These are phyloP conservation scores for Drosophila biarmipes DNA, from an alignment of 1,140 invertebrate species.

Conservation along the genomic window DNA sequence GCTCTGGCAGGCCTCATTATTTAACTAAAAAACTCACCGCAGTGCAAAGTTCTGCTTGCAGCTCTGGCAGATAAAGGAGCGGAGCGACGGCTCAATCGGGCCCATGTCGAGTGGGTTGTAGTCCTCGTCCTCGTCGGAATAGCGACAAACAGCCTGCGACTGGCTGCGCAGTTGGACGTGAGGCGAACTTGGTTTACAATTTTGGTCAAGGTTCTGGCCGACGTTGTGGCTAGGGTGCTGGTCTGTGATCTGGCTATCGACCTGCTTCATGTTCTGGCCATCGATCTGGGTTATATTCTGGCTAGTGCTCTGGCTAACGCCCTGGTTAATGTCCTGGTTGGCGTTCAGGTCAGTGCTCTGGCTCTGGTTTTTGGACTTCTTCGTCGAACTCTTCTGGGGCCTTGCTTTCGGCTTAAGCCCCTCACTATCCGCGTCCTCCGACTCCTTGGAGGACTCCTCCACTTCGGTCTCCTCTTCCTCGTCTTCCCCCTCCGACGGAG, in stretches of 20 bases:
- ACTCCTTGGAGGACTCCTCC: not conserved
- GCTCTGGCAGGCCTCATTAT: too few species aligned
- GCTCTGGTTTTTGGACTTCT: not conserved
- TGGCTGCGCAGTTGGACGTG: not conserved
- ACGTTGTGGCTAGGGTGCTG: too few species aligned
- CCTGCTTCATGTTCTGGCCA: too few species aligned
- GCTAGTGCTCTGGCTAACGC: not conserved
- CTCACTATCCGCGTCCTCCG: not conserved
- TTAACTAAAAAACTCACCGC: constrained; percentile 13
- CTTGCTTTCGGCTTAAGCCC: not conserved
- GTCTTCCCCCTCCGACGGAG: too few species aligned
- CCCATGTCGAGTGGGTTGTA: not conserved
- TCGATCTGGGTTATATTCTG: too few species aligned
- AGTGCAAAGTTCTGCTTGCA: constrained; percentile 9
- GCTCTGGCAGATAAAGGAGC: constrained; percentile 1
- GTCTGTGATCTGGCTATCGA: too few species aligned
- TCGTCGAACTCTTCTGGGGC: not conserved
- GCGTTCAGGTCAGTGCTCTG: too few species aligned
- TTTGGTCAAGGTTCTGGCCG: too few species aligned
- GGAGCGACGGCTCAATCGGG: not conserved
- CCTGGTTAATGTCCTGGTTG: too few species aligned
- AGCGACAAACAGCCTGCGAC: not conserved
- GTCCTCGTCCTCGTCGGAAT: not conserved
- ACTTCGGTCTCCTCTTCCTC: not conserved
- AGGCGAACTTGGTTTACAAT: too few species aligned